These are phyloP conservation scores for Mesaphorura yosii DNA, from an alignment of 1,140 invertebrate genomes.

Conservation along the genomic window DNA sequence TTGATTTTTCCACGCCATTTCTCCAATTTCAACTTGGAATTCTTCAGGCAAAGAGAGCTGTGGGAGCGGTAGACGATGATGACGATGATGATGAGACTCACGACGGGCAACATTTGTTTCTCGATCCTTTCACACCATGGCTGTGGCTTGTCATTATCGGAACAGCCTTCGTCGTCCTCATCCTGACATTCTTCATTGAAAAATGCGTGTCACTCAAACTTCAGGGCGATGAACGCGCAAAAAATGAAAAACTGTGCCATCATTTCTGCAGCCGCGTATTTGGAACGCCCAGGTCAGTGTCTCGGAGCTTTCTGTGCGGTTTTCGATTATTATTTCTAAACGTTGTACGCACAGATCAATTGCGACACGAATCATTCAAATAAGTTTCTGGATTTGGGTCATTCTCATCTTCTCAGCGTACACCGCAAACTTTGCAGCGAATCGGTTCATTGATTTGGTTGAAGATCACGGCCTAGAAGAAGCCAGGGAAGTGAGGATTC, in stretches of 20 bases:
- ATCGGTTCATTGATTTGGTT: not conserved
- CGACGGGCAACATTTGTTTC: not conserved
- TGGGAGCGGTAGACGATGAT: not conserved
- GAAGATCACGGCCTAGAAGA: not conserved
- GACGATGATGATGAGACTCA: not conserved
- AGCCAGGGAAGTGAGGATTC: not conserved
- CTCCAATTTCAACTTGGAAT: slow-evolving; percentile 56
- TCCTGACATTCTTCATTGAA: slow-evolving; percentile 2
- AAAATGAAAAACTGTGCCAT: not conserved
- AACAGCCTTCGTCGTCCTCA: not conserved
- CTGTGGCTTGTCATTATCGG: not conserved
- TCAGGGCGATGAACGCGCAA: not conserved
- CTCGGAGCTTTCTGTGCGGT: not conserved
- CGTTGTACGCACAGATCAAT: not conserved
- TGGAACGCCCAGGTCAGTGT: slow-evolving; percentile 2
- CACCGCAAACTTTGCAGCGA: slow-evolving; percentile 1
- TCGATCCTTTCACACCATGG: not conserved
- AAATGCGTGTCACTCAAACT: slow-evolving; percentile 1
- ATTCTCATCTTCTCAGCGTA: not conserved
- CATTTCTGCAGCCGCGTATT: not conserved
- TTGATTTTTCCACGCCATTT: slow-evolving; percentile 54
- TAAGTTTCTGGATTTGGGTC: not conserved
- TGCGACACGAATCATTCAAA: slow-evolving; percentile 1
- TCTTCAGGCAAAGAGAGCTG: too few species aligned
- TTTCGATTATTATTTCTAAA: not conserved